Base-by-base conservation (phyloP, 2,797 vertebrate genomes). In the Tadarida brasiliensis region DNA sequence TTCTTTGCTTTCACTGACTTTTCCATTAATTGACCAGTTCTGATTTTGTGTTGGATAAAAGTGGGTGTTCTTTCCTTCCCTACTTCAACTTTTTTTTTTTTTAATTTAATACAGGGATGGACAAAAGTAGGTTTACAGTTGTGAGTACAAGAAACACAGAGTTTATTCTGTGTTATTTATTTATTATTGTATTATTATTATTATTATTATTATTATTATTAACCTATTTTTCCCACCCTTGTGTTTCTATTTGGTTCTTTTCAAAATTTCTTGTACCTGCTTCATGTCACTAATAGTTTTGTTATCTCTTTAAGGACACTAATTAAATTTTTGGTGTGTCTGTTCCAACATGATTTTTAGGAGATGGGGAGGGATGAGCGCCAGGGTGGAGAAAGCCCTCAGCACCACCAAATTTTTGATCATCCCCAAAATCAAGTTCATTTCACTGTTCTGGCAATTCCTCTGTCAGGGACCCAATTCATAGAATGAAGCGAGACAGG, bases 191-290 rank as follows among this genome's bases (percentile, higher is more conserved):
- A 26, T 71, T 39, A 39, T 71, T 44, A 44, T 44, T 7, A 15
- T 47, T n/a, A n/a, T 26, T 71, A 70, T 68, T 35, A 39, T 24
- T 71, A 15, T 47, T 73, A 47, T 73, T 47, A 47, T 28, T 73
- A 16, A 28, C 7, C 71, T 47, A 28, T 44, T 47, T 16, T 28
- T 28, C 14, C 24, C 70, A 73, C 26, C 39, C 70, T 16, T 47
- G 44, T 28, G 74, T 86, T 94, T 95, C n/a, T 28, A 77, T 73
- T 71, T 81, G n/a, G 8, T 78, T 90, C n/a, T 70, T 95, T 56
- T 71, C 28, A 56, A 0, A 49, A 49, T 10, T 86, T 67, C n/a
- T 76, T 81, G 19, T 35, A 33, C 20, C 3, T 88, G 11, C 16
- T 71, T 49, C 84, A 51, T 59, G 65, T 88, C 57, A 87, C 17